These are phyloP conservation scores for Epinotia nisella DNA, from an alignment of 2,888 invertebrate species.

Conservation along the genomic window DNA sequence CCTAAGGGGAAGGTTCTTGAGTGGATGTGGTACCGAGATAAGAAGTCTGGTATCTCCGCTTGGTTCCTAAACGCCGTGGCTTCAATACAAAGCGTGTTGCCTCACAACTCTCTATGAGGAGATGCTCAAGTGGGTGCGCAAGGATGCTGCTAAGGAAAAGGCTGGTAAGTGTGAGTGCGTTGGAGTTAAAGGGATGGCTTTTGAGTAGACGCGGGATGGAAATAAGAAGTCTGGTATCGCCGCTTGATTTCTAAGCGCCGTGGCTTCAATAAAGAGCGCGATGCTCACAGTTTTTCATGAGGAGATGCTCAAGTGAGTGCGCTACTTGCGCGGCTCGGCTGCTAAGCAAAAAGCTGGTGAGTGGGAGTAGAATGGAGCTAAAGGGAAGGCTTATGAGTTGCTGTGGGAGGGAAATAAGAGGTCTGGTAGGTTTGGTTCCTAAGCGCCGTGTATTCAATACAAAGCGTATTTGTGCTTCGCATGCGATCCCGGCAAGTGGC, in stretches of 20 bases:
- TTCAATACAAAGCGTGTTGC: slow-evolving; percentile 88
- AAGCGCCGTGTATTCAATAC: too few relatives aligned
- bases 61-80: slow-evolving; percentile 81
- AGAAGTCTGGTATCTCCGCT: not conserved
- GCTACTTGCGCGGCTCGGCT: slow-evolving; percentile 49
- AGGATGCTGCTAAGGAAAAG: slow-evolving; percentile 67
- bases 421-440: too few relatives aligned
- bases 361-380: not conserved
- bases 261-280: slow-evolving; percentile 87
- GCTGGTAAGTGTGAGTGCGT: slow-evolving; percentile 54
- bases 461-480: too few relatives aligned
- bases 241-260: slow-evolving; percentile 75
- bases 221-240: not conserved
- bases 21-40: not conserved
- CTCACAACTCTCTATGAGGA: slow-evolving; percentile 89
- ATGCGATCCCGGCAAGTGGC: too few relatives aligned
- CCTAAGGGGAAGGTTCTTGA: not conserved
- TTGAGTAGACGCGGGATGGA: not conserved
- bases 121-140: slow-evolving; percentile 81
- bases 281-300: slow-evolving; percentile 88
- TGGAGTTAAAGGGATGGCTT: not conserved
- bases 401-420: too few relatives aligned
- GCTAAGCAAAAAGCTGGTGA: slow-evolving; percentile 54
- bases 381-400: too few relatives aligned
- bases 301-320: slow-evolving; percentile 84